Evolutionary conservation across 2,113 vertebrate species (phyloP).

Genomic region (Callorhinus ursinus): DNA sequence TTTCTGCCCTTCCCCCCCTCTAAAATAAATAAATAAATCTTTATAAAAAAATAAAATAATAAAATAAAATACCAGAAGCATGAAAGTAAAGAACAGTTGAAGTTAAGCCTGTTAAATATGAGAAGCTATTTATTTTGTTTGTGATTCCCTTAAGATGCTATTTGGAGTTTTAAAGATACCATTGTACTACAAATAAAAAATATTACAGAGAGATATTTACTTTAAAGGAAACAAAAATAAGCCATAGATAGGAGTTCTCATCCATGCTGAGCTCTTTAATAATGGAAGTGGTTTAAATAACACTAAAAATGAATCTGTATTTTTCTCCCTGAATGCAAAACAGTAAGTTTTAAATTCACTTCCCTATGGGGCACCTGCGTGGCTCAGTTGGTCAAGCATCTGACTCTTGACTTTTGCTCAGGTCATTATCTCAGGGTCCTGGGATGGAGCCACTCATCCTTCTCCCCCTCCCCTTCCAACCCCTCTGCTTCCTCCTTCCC

Average conservation of each 20-base stretch:
- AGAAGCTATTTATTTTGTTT: slow-evolving; percentile 49
- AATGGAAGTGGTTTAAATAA: slow-evolving; percentile 49
- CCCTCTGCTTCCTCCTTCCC: not conserved
- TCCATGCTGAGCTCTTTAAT: slow-evolving; percentile 60
- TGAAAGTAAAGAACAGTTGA: slow-evolving; percentile 54
- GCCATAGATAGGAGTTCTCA: not conserved
- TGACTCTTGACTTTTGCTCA: not conserved
- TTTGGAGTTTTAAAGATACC: slow-evolving; percentile 54
- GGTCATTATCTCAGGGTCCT: not conserved
- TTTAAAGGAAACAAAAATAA: slow-evolving; percentile 52
- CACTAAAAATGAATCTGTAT: slow-evolving; percentile 39
- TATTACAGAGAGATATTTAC: slow-evolving; percentile 48
- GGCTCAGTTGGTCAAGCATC: not conserved
- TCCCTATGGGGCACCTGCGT: not conserved
- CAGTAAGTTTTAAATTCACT: slow-evolving; percentile 37
- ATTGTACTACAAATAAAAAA: slow-evolving; percentile 53
- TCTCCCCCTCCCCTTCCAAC: not conserved
- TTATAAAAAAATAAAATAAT: not conserved
- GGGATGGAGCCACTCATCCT: not conserved
- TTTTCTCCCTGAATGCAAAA: slow-evolving; percentile 21
- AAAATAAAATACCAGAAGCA: slow-evolving; percentile 57
- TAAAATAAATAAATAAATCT: not conserved
- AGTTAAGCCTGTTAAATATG: slow-evolving; percentile 9
- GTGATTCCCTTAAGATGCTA: slow-evolving; percentile 30
- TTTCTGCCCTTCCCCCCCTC: not conserved